Evolutionary conservation across 2,888 invertebrate species (phyloP).

Genomic region (Andrena trimmerana): DNA sequence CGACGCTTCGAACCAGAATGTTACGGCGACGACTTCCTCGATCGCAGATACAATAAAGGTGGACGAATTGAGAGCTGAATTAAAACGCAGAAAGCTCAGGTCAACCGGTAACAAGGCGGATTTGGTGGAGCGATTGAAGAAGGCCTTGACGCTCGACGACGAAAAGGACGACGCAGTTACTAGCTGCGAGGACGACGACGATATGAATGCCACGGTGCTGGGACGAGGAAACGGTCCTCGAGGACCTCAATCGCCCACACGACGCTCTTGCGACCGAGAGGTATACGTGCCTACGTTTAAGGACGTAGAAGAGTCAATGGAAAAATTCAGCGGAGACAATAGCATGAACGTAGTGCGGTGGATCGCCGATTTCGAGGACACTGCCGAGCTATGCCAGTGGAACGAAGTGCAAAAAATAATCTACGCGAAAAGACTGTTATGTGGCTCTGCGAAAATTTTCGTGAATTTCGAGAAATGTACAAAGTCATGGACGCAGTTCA

Average conservation of each 20-base stretch:
- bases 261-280: not conserved
- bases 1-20: not conserved
- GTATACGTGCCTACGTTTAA: constrained; percentile 1
- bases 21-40: no score
- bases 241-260: not conserved
- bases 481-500: not conserved
- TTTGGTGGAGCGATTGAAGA: not conserved
- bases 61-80: not conserved
- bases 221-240: not conserved
- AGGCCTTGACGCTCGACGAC: constrained; percentile 1
- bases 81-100: not conserved
- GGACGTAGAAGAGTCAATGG: constrained; percentile 1
- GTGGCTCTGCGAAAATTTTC: not conserved
- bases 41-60: not conserved
- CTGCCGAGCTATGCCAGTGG: constrained; percentile 6
- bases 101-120: not conserved
- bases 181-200: not conserved
- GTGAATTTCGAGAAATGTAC: not conserved
- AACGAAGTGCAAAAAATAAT: not conserved
- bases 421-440: not conserved
- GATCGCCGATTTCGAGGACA: not conserved
- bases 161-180: constrained; percentile 1
- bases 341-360: not conserved
- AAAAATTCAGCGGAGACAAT: not conserved
- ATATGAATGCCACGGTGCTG: no score